These are phyloP conservation scores for Lasioglossum villosulum DNA, from an alignment of 2,888 invertebrate genomes.

Conservation along the genomic window DNA sequence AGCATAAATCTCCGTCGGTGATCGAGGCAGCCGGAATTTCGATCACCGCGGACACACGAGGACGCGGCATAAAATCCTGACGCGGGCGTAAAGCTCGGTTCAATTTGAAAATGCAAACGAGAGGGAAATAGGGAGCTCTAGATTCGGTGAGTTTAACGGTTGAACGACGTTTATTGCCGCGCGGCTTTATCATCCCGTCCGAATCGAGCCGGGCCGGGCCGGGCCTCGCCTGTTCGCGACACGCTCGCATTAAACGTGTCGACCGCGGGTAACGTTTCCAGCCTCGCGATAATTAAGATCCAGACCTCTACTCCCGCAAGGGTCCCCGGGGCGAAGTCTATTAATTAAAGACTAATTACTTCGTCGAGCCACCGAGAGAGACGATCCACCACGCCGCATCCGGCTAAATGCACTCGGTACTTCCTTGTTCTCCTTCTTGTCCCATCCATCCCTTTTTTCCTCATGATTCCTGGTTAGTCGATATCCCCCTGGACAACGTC, in stretches of 20 bases:
- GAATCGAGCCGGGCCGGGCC: conserved; percentile 28
- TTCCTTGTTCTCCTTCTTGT: conserved; percentile 25
- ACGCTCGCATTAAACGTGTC: conserved; percentile 62
- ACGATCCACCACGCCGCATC: conserved; percentile 26
- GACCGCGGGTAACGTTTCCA: conserved; percentile 70
- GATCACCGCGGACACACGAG: conserved; percentile 14
- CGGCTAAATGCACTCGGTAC: neutral
- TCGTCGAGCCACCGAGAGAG: conserved; percentile 68
- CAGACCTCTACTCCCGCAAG: conserved; percentile 63
- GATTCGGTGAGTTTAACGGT: conserved; percentile 53
- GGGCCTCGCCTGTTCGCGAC: conserved; percentile 21
- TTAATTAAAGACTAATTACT: conserved; percentile 84
- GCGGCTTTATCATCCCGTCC: conserved; percentile 47
- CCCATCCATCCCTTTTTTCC: neutral
- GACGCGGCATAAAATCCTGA: conserved; percentile 15
- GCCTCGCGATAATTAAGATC: conserved; percentile 77
- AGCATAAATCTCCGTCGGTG: conserved; percentile 26
- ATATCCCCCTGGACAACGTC: conserved; percentile 16
- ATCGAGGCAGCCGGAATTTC: conserved; percentile 44
- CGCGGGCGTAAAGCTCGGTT: conserved; percentile 35
- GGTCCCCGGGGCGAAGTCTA: conserved; percentile 73
- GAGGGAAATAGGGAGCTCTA: conserved; percentile 8
- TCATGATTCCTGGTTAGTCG: conserved; percentile 13
- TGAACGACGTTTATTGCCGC: conserved; percentile 57
- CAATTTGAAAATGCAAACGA: conserved; percentile 49